These are phyloP conservation scores for Perizoma flavofasciatum DNA, from an alignment of 2,888 invertebrate species.

Conservation along the genomic window DNA sequence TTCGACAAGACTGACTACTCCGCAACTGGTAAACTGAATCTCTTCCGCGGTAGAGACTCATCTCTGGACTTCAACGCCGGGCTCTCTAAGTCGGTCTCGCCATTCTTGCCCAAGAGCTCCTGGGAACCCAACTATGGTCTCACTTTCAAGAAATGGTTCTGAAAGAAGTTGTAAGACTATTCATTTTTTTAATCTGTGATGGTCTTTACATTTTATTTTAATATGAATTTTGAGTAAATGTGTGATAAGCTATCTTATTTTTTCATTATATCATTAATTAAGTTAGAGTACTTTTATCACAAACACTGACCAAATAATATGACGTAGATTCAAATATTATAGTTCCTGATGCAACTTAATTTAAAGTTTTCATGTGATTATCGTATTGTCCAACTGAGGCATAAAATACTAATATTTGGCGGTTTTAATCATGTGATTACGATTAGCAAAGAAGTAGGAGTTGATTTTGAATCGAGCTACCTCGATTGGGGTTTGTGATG, in stretches of 20 bases:
- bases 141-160: slow-evolving; percentile 45
- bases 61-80: slow-evolving; percentile 60
- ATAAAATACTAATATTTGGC: too few relatives aligned
- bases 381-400: too few relatives aligned
- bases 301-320: too few relatives aligned
- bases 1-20: slow-evolving; percentile 54
- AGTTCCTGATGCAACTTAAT: too few relatives aligned
- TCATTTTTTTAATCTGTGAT: not conserved
- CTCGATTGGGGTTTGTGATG: too few relatives aligned
- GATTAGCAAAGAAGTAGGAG: too few relatives aligned
- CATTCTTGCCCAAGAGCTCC: slow-evolving; percentile 42
- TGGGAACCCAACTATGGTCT: slow-evolving; percentile 52
- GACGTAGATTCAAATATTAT: not conserved
- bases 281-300: too few relatives aligned
- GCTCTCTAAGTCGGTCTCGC: slow-evolving; percentile 48
- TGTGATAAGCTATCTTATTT: slow-evolving; percentile 1
- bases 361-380: too few relatives aligned
- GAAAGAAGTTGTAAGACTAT: slow-evolving; percentile 21
- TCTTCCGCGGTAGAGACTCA: slow-evolving; percentile 42
- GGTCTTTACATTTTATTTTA: not conserved
- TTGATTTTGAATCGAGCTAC: too few relatives aligned
- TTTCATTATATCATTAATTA: not conserved
- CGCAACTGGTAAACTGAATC: slow-evolving; percentile 52
- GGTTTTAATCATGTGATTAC: too few relatives aligned
- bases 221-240: not conserved